Conservation (phyloP, 2,888 invertebrate species). For the Euzetes globulus region DNA sequence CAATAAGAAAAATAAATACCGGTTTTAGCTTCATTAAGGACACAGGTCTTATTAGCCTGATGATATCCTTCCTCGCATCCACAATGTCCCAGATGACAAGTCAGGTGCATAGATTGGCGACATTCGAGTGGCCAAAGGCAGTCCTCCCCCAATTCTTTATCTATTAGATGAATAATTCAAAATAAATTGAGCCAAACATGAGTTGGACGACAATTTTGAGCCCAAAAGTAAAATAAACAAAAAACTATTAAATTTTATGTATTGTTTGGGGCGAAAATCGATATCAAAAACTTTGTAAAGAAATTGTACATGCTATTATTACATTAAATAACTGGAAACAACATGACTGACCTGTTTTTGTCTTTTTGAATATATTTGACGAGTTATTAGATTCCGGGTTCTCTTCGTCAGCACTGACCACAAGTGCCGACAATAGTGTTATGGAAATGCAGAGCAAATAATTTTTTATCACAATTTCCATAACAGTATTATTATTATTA, state of each 20-base stretch:
- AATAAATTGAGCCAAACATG: background rate
- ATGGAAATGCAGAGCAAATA: background rate
- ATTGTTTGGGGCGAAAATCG: no score
- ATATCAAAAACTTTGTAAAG: no score
- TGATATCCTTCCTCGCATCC: conserved; percentile 18
- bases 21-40: background rate
- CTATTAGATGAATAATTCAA: background rate
- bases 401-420: conserved; percentile 1
- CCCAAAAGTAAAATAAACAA: no score
- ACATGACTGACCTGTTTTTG: conserved; percentile 19
- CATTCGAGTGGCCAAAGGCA: background rate
- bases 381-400: background rate
- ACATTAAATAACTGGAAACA: background rate
- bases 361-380: background rate
- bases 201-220: no score
- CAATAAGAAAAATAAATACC: no score
- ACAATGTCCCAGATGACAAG: background rate
- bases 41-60: background rate
- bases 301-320: background rate
- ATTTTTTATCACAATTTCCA: background rate
- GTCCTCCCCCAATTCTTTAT: background rate
- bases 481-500: background rate
- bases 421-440: background rate
- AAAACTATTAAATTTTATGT: no score
- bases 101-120: background rate